Conservation (phyloP, 1,140 invertebrate genomes). For the Muscidifurax raptorellus region DNA sequence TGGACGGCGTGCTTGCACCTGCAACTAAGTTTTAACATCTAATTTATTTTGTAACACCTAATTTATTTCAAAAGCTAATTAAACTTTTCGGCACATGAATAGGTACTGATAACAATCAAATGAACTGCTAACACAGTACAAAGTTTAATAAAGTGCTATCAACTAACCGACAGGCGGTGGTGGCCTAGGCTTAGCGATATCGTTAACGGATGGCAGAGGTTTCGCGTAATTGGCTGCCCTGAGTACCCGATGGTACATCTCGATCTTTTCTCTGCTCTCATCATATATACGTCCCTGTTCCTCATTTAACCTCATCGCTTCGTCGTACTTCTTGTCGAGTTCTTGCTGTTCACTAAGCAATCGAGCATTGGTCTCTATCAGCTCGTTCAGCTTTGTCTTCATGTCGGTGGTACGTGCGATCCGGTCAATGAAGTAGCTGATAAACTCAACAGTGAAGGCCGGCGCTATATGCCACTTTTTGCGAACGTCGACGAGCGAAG, state of each 20-base stretch:
- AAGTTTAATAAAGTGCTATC: background rate
- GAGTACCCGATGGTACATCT: conserved; percentile 69
- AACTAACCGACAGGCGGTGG: background rate
- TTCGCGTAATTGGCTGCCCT: conserved; percentile 67
- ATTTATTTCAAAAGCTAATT: too few relatives aligned
- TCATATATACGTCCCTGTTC: conserved; percentile 71
- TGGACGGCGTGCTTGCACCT: conserved; percentile 76
- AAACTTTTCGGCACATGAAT: too few relatives aligned
- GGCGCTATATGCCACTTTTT: conserved; percentile 96
- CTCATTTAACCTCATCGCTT: conserved; percentile 77
- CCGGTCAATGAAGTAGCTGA: conserved; percentile 94
- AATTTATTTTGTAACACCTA: background rate
- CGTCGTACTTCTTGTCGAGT: conserved; percentile 86
- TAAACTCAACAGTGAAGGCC: conserved; percentile 94
- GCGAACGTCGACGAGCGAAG: conserved; percentile 87
- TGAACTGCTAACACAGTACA: background rate
- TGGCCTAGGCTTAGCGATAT: conserved; percentile 67
- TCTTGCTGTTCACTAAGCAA: conserved; percentile 84
- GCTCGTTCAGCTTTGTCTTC: conserved; percentile 84
- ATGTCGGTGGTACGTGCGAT: conserved; percentile 86
- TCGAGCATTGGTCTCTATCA: conserved; percentile 85
- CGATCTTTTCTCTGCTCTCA: conserved; percentile 78
- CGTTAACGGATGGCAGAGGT: conserved; percentile 64
- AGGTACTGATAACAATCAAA: background rate
- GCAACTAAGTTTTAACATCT: background rate